phyloP scores from a whole-genome alignment of 2,888 invertebrate species.

The Synergus itoensis region DNA sequence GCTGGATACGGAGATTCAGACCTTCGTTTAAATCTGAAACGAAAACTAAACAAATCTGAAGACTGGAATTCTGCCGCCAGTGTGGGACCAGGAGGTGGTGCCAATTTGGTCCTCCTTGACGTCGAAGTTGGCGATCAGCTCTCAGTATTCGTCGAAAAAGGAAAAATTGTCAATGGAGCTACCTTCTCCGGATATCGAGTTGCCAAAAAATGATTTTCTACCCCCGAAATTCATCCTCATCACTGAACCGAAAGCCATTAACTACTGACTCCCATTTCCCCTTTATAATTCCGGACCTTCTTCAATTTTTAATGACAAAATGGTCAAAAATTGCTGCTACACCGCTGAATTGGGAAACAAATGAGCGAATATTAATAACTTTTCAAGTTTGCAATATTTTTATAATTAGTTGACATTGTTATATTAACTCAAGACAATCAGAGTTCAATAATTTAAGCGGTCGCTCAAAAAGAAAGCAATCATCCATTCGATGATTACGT shows the following conservation, averaged over 20 bases:
- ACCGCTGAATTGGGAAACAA: constrained; percentile 8
- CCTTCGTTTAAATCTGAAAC: constrained; percentile 70
- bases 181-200: constrained; percentile 76
- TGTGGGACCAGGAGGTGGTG: constrained; percentile 72
- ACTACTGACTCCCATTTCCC: constrained; percentile 12
- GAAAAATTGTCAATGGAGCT: constrained; percentile 66
- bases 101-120: constrained; percentile 73
- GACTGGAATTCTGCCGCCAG: constrained; percentile 67
- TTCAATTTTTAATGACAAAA: background rate
- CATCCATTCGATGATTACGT: constrained; percentile 34
- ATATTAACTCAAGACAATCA: background rate
- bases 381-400: background rate
- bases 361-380: background rate
- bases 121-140: constrained; percentile 75
- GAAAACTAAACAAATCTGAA: constrained; percentile 68
- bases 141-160: constrained; percentile 74
- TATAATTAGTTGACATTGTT: constrained; percentile 6
- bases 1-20: constrained; percentile 74
- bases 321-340: background rate
- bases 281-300: constrained; percentile 38
- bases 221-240: background rate
- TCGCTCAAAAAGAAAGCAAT: constrained; percentile 23
- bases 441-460: background rate
- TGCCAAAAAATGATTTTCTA: constrained; percentile 70
- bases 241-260: constrained; percentile 6